Evolutionary conservation across 2,113 vertebrate species (phyloP).

Genomic region (Amphiprion percula): DNA sequence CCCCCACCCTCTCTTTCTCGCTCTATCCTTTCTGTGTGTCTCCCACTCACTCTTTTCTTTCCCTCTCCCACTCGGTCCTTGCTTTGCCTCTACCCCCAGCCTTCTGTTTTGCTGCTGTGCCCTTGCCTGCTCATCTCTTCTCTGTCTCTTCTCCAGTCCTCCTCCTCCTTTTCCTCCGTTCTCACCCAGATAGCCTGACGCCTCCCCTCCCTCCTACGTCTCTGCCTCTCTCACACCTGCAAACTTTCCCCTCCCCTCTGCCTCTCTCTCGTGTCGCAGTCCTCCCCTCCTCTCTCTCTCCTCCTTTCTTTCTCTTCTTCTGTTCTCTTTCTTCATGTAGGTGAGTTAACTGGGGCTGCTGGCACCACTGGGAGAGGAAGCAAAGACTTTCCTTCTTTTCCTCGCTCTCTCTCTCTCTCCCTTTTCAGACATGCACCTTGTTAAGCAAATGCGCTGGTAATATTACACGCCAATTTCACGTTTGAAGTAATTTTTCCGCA

Average conservation of each 20-base stretch:
- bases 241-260: conserved; percentile 80
- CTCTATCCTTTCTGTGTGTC: conserved; percentile 42
- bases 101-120: conserved; percentile 79
- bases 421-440: conserved; percentile 39
- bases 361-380: conserved; percentile 78
- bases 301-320: conserved; percentile 41
- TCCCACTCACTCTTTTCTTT: conserved; percentile 60
- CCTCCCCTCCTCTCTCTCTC: conserved; percentile 49
- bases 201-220: conserved; percentile 66
- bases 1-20: conserved; percentile 34
- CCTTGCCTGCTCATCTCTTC: conserved; percentile 83
- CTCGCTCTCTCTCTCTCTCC: conserved; percentile 19
- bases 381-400: conserved; percentile 34
- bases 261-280: conserved; percentile 69
- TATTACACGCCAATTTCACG: conserved; percentile 30
- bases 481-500: conserved; percentile 12
- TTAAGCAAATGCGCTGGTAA: conserved; percentile 58
- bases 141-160: conserved; percentile 69
- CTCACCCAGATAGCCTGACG: conserved; percentile 77
- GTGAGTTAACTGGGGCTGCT: conserved; percentile 85
- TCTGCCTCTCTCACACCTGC: conserved; percentile 82
- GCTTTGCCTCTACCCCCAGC: conserved; percentile 73
- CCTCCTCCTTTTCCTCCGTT: conserved; percentile 63
- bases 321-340: conserved; percentile 81
- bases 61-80: conserved; percentile 69